Evolutionary conservation across 1,140 invertebrate species (phyloP).

Genomic region (Bombus confusus): DNA sequence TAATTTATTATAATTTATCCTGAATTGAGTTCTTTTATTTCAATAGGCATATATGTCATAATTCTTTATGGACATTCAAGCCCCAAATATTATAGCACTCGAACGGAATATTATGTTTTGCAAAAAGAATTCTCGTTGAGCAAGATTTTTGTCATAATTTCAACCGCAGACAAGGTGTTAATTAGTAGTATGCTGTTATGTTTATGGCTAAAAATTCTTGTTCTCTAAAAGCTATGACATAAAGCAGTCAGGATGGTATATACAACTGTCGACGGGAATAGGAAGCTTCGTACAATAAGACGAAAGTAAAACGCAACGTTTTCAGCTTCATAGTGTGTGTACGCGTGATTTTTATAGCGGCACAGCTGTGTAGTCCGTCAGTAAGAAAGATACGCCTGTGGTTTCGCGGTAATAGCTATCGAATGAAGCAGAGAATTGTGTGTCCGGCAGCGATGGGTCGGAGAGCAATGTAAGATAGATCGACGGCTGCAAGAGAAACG

Average conservation of each 20-base stretch:
- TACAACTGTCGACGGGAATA: not conserved
- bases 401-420: conserved; percentile 67
- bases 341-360: conserved; percentile 15
- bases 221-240: no score
- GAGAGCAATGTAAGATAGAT: conserved; percentile 54
- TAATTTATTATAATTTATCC: no score
- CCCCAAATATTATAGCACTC: not conserved
- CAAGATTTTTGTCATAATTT: not conserved
- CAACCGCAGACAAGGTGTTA: not conserved
- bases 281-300: conserved; percentile 3
- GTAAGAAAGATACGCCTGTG: conserved; percentile 59
- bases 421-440: conserved; percentile 56
- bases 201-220: not conserved
- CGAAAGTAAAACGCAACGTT: not conserved
- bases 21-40: no score
- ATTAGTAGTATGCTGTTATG: no score
- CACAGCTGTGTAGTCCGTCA: conserved; percentile 34
- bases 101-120: no score
- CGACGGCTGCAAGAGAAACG: conserved; percentile 26
- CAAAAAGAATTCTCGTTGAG: not conserved
- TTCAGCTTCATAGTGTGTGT: conserved; percentile 17
- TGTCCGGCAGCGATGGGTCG: conserved; percentile 55
- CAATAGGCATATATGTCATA: not conserved
- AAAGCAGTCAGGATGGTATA: not conserved
- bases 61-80: not conserved